Conservation (phyloP, 2,888 invertebrate genomes). For the Nematopogon swammerdamellus region DNA sequence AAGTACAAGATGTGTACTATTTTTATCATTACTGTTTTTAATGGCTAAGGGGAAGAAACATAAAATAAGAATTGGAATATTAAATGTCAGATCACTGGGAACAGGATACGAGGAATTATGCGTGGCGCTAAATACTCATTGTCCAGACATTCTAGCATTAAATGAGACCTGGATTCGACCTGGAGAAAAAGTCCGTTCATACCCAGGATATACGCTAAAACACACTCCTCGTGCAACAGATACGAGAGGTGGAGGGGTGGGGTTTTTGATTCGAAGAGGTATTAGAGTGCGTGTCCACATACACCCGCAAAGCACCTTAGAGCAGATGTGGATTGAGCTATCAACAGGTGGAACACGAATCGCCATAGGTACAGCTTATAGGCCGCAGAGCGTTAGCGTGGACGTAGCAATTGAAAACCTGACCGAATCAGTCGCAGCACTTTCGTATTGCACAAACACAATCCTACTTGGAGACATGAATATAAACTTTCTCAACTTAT, state of each 20-base stretch:
- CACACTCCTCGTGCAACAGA: slow-evolving; percentile 2
- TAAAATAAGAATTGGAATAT: neutral
- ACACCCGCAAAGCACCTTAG: slow-evolving; percentile 9
- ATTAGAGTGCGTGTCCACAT: slow-evolving; percentile 5
- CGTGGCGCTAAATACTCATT: slow-evolving; percentile 6
- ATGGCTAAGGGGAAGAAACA: neutral
- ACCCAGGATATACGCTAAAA: slow-evolving; percentile 4
- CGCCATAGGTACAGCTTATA: slow-evolving; percentile 13
- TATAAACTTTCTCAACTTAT: neutral
- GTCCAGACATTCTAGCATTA: slow-evolving; percentile 10
- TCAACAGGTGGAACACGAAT: slow-evolving; percentile 3
- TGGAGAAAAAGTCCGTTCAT: slow-evolving; percentile 3
- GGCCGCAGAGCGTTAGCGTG: slow-evolving; percentile 9
- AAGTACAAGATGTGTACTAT: no score
- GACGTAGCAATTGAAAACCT: slow-evolving; percentile 9
- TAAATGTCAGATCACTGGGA: slow-evolving; percentile 11
- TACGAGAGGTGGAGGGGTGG: slow-evolving; percentile 6
- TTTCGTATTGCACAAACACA: slow-evolving; percentile 6
- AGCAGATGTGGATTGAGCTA: slow-evolving; percentile 15
- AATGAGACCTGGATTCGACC: slow-evolving; percentile 10
- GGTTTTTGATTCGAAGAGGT: slow-evolving; percentile 8
- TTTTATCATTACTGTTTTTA: no score
- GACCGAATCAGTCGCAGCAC: slow-evolving; percentile 9
- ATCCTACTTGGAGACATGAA: slow-evolving; percentile 5
- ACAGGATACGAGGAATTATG: slow-evolving; percentile 13